Evolutionary conservation across 1,140 invertebrate genomes (phyloP).

Genomic region (Neomicropteryx cornuta): DNA sequence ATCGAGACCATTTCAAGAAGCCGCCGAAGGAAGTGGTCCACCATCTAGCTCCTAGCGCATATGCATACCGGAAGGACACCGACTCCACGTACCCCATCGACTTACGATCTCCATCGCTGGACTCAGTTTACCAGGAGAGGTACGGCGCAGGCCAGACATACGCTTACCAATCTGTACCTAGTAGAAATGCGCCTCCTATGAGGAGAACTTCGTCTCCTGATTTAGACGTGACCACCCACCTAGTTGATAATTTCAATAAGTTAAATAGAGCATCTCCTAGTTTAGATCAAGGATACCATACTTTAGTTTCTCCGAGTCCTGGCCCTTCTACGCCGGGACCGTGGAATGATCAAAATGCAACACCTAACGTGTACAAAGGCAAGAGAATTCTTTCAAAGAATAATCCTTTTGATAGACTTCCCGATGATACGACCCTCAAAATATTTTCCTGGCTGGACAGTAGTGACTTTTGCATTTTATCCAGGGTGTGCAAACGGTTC

Average conservation of each 20-base stretch:
- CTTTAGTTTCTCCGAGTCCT: constrained; percentile 46
- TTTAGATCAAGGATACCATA: constrained; percentile 59
- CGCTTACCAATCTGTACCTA: no score
- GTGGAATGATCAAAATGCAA: constrained; percentile 19
- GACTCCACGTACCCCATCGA: constrained; percentile 17
- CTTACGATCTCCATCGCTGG: constrained; percentile 22
- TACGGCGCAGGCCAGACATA: constrained; percentile 17
- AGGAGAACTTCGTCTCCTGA: constrained; percentile 16
- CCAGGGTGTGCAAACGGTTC: constrained; percentile 65
- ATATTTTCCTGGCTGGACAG: constrained; percentile 68
- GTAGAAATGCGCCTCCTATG: constrained; percentile 14
- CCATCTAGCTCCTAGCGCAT: constrained; percentile 12
- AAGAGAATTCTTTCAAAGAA: constrained; percentile 18
- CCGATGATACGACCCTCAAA: constrained; percentile 42
- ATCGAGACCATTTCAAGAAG: constrained; percentile 8
- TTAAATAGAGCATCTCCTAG: constrained; percentile 40
- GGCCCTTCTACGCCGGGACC: constrained; percentile 23
- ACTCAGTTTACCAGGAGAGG: constrained; percentile 25
- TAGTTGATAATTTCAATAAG: constrained; percentile 29
- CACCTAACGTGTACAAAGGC: constrained; percentile 13
- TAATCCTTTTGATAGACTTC: constrained; percentile 38
- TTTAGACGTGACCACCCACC: constrained; percentile 20
- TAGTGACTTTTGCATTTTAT: constrained; percentile 59
- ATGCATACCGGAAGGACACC: constrained; percentile 11
- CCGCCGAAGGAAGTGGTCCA: constrained; percentile 12